These are phyloP conservation scores for Loriculus beryllinus DNA, from an alignment of 2,797 vertebrate genomes.

Conservation along the genomic window DNA sequence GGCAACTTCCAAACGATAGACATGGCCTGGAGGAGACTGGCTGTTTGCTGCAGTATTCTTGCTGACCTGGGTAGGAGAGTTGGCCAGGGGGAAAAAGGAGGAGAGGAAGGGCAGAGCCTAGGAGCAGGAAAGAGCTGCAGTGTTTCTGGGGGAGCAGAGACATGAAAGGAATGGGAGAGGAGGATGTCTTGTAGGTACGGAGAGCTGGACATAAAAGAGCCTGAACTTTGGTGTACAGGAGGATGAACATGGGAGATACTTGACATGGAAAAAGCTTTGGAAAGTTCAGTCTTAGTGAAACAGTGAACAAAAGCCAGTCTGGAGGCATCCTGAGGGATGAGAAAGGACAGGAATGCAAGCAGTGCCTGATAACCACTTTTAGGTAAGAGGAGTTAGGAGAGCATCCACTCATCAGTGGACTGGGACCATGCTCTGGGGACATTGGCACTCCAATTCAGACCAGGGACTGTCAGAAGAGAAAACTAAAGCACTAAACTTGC, in stretches of 20 bases:
- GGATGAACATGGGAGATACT: background rate
- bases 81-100: background rate
- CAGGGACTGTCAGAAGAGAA: background rate
- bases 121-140: background rate
- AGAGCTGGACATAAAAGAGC: background rate
- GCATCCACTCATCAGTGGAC: background rate
- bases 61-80: background rate
- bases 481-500: background rate
- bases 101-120: background rate
- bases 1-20: background rate
- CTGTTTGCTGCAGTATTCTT: background rate
- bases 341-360: background rate
- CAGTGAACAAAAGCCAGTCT: background rate
- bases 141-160: background rate
- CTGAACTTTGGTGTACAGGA: background rate
- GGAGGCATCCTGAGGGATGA: background rate
- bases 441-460: background rate
- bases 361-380: background rate
- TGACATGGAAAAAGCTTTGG: background rate
- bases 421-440: background rate
- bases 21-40: background rate
- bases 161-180: background rate
- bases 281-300: background rate
- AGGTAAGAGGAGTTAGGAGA: background rate
- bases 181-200: background rate